Evolutionary conservation across 2,113 vertebrate species (phyloP), one percentile per base, ranked within the genome.

Genomic region (Burhinus oedicnemus): DNA sequence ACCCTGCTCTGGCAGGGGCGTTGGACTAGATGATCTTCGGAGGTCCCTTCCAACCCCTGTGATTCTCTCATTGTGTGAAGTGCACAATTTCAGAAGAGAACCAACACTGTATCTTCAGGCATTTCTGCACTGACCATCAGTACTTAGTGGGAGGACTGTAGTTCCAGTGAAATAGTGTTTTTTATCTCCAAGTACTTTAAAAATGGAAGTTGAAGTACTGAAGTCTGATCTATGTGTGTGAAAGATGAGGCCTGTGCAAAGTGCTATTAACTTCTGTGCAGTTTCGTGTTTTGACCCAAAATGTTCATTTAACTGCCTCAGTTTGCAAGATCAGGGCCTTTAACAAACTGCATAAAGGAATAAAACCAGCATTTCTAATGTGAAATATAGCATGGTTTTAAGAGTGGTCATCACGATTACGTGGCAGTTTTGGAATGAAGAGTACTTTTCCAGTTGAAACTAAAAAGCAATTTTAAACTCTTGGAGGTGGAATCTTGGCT

Each of bases 81-180:
- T 5, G 5, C 11, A 21, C 3, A 9, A 5, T 79, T 89, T 84
- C 65, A 60, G 29, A 87, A 55, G 34, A 68, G 13, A 71, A 29
- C 2, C 1, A 3, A 26, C 23, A 47, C 7, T 1, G 2, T 52
- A 38, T 38, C 20, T 15, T 66, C 42, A 74, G 42, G 12, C 10
- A 44, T 58, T 70, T 14, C 64, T 55, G 12, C 1, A 0, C 17
- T 87, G 74, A 69, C 34, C 32, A 70, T 57, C 25, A 61, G 32
- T 61, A 44, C 27, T 58, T 68, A 70, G 12, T 1, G 1, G 30
- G 5, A 84, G 15, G 58, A 84, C 17, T 22, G 26, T 3, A 42
- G 18, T 78, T 83, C 42, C 51, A 76, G 18, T 42, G 16, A 80
- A 83, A 47, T 5, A 69, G 11, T 20, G 34, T 2, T 51, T 93